Evolutionary conservation across 2,797 vertebrate species (phyloP).

Genomic region (Myotis myotis): DNA sequence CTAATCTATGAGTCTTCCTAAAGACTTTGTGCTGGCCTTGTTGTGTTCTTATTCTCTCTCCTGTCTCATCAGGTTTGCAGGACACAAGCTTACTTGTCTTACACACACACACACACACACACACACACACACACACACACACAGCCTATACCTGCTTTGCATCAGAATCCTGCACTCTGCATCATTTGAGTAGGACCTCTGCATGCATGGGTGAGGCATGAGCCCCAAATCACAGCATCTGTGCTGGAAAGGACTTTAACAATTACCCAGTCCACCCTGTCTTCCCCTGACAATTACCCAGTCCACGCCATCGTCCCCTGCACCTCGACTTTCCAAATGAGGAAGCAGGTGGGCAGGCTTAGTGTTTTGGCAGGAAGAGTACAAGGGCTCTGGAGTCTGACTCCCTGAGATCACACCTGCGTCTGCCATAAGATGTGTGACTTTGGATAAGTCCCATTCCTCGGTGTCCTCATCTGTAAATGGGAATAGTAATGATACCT

Average conservation of each 20-base stretch:
- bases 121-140: neutral
- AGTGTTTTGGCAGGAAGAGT: neutral
- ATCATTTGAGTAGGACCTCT: neutral
- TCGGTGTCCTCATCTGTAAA: neutral
- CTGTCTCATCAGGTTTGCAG: neutral
- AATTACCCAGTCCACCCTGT: fast-evolving
- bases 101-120: neutral
- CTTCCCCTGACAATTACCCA: neutral
- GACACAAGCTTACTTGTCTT: neutral
- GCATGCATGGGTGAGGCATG: neutral
- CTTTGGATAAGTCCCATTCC: neutral
- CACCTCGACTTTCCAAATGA: neutral
- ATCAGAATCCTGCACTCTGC: neutral
- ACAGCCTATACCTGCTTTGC: neutral
- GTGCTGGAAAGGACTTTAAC: neutral
- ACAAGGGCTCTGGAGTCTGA: neutral
- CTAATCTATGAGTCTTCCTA: neutral
- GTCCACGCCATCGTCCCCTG: neutral
- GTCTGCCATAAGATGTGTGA: neutral
- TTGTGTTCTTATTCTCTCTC: neutral
- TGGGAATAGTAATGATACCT: too few relatives aligned
- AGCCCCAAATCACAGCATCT: neutral
- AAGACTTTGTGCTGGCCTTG: neutral
- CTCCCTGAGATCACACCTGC: neutral
- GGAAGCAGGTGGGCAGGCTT: neutral